Base-by-base conservation (phyloP, 1,140 invertebrate genomes). In the Wiebesia pumilae region DNA sequence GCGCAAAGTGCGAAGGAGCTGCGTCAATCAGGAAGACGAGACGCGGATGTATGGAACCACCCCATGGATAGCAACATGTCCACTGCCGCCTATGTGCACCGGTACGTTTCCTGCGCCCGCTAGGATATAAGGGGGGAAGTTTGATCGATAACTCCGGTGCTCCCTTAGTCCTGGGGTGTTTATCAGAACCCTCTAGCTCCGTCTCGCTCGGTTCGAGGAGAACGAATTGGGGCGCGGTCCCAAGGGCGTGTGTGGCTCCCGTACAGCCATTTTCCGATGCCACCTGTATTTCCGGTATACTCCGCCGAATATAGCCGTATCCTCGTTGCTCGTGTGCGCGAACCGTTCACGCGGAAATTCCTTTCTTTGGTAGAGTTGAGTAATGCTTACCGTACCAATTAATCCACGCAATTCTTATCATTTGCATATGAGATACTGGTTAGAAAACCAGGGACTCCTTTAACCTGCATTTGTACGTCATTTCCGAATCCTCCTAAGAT, bases 51-150 rank as follows among this genome's bases (percentile, higher is more conserved):
- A 93, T 93, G 92, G 92, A 90, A 93, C 90, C 91, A 92, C 91
- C 93, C 91, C 90, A 93, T 93, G 93, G 93, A 93, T 93, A 93
- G 90, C 92, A 93, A 92, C 91, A 93, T 93, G 92, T 93, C 92
- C 89, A 92, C 92, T 89, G 92, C 93, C 90, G 93, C 92, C 90
- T 93, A 91, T 89, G 91, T 92, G 90, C 92, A 93, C 89, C 90
- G 84, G 84, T 85, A 58, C n/a, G 83, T 85, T 73, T 21, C 69
- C 38, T 47, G 7, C 33, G 30, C 51, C 9, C 1, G 7, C 38
- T 0, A n/a, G 40, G 71, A 73, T 16, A 19, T 7, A 19, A 19
- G 10, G 69, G 69, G 38, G 19, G 38, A 30, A 24, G 83, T 85
- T 85, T 85, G 84, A 58, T 85, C 84, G 78, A 86, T 81, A 85